Percentiles rank a stretch among this genome's conserved stretches.
Evolutionary conservation across 1,140 invertebrate genomes (phyloP).

Genomic region (Euschistus heros): DNA sequence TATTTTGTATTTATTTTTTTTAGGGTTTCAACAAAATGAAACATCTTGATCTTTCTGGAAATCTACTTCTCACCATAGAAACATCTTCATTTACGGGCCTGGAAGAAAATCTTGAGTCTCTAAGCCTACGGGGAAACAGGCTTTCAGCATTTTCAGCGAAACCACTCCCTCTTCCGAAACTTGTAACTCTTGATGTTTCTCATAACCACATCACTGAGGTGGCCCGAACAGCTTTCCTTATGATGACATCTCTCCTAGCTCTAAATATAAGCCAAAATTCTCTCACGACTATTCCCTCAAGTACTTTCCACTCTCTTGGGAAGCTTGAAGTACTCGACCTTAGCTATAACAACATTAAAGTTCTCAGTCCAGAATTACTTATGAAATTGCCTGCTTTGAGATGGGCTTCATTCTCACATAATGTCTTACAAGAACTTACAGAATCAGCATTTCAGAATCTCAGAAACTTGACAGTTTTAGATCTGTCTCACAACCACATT

Average conservation of each 20-base stretch:
- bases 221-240: slow-evolving; percentile 51
- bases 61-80: slow-evolving; percentile 58
- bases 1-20: slow-evolving; percentile 22
- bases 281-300: slow-evolving; percentile 46
- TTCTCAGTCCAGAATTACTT: slow-evolving; percentile 57
- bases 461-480: slow-evolving; percentile 54
- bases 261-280: slow-evolving; percentile 72
- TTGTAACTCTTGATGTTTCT: slow-evolving; percentile 64
- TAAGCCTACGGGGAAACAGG: slow-evolving; percentile 66
- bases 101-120: slow-evolving; percentile 55
- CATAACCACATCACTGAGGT: slow-evolving; percentile 63
- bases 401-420: slow-evolving; percentile 52
- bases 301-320: slow-evolving; percentile 46
- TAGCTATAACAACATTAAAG: slow-evolving; percentile 56
- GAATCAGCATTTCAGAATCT: slow-evolving; percentile 61
- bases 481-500: slow-evolving; percentile 67
- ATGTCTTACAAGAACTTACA: slow-evolving; percentile 55
- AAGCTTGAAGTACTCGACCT: slow-evolving; percentile 57
- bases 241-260: slow-evolving; percentile 54
- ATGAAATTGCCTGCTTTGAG: slow-evolving; percentile 51
- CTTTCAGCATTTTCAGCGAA: slow-evolving; percentile 52
- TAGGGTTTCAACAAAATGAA: slow-evolving; percentile 58
- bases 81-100: slow-evolving; percentile 63
- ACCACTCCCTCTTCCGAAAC: slow-evolving; percentile 49
- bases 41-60: slow-evolving; percentile 64